Conservation (phyloP, 2,113 vertebrate genomes). For the Eira barbara region DNA sequence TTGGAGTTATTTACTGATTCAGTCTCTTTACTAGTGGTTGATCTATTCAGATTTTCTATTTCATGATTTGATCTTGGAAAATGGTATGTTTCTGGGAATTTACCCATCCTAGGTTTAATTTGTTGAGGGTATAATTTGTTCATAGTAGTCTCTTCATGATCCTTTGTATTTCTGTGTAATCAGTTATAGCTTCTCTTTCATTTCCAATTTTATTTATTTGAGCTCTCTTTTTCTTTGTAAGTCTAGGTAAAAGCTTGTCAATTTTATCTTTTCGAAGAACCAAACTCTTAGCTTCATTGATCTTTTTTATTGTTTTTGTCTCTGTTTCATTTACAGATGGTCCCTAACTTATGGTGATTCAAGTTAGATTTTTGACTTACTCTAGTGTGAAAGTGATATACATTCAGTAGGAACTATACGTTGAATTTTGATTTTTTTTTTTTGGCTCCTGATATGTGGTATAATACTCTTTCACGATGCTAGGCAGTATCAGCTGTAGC, state of each 20-base stretch:
- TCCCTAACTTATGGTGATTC: neutral
- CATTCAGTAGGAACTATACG: neutral
- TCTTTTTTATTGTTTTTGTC: neutral
- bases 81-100: neutral
- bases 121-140: neutral
- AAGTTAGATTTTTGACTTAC: neutral
- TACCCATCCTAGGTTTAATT: neutral
- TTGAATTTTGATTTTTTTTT: neutral
- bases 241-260: neutral
- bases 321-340: neutral
- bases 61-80: neutral
- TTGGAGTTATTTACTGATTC: neutral
- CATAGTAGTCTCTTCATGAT: neutral
- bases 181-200: neutral
- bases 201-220: neutral
- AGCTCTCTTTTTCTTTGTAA: neutral
- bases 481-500: neutral
- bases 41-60: neutral
- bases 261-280: neutral
- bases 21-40: neutral
- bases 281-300: neutral
- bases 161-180: neutral
- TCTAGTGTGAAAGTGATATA: neutral
- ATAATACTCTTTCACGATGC: neutral
- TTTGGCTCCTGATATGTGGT: neutral